Conservation (phyloP, 1,140 invertebrate genomes). For the Pygmarrhopalites habei region DNA sequence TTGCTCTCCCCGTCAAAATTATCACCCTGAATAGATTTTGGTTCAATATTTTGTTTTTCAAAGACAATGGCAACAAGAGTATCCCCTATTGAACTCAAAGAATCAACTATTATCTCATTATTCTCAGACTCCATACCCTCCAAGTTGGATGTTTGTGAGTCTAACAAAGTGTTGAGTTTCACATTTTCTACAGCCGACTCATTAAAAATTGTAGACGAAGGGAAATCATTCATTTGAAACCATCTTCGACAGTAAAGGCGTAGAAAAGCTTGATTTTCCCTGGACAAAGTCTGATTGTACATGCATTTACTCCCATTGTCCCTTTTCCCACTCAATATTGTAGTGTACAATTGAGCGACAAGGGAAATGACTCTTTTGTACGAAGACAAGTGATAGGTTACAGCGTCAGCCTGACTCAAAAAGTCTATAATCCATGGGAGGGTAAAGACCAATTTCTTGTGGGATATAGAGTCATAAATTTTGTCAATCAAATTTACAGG, state of each 20-base stretch:
- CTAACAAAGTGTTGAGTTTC: neutral
- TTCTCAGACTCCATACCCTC: neutral
- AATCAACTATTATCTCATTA: neutral
- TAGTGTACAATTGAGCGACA: conserved; percentile 57
- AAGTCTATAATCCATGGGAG: conserved; percentile 79
- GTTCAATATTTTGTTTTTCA: neutral
- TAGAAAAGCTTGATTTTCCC: conserved; percentile 17
- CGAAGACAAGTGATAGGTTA: conserved; percentile 59
- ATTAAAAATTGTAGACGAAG: neutral
- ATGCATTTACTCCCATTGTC: neutral
- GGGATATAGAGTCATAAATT: conserved; percentile 45
- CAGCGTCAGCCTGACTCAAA: conserved; percentile 67
- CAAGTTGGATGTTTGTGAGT: neutral
- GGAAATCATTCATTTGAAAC: conserved; percentile 23
- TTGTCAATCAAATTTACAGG: conserved; percentile 49
- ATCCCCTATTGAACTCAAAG: neutral
- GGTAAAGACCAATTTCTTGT: conserved; percentile 59
- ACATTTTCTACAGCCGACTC: neutral
- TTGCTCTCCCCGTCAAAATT: no score
- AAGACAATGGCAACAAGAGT: neutral
- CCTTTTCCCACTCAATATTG: conserved; percentile 26
- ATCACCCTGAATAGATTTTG: neutral
- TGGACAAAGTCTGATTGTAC: neutral
- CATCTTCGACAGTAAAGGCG: conserved; percentile 28
- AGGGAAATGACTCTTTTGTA: conserved; percentile 55